These are phyloP conservation scores for Scalopus aquaticus DNA, from an alignment of 2,113 vertebrate genomes.

Conservation along the genomic window DNA sequence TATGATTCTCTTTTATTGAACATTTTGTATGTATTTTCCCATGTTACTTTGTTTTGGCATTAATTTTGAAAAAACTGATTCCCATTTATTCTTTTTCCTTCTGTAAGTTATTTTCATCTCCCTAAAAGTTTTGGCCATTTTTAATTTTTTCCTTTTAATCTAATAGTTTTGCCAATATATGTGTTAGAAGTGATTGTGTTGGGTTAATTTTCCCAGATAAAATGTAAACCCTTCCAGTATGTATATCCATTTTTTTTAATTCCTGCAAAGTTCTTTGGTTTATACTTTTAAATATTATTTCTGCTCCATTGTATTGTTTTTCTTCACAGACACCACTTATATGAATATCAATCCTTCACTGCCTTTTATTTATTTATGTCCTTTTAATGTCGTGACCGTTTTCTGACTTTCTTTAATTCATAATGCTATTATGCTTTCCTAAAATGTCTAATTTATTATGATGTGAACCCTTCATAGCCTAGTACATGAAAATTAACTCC, in stretches of 20 bases:
- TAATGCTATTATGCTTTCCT: background rate
- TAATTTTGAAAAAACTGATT: background rate
- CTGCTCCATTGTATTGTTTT: background rate
- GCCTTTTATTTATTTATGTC: background rate
- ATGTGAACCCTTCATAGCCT: background rate
- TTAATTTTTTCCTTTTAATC: background rate
- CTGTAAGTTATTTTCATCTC: background rate
- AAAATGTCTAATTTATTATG: background rate
- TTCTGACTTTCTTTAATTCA: background rate
- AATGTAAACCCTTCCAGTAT: background rate
- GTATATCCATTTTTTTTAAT: background rate
- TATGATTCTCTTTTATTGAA: background rate
- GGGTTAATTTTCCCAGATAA: background rate
- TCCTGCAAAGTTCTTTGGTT: background rate
- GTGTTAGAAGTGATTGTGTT: background rate
- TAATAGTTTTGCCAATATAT: background rate
- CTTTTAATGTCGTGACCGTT: background rate
- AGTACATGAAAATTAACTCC: background rate
- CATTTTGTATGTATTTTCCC: background rate
- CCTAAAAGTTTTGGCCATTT: background rate
- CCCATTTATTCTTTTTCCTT: background rate
- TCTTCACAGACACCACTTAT: background rate
- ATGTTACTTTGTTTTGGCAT: background rate
- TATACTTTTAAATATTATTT: background rate
- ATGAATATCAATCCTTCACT: background rate